phyloP scores from a whole-genome alignment of 2,113 vertebrate genomes.

The Syngnathus typhle region DNA sequence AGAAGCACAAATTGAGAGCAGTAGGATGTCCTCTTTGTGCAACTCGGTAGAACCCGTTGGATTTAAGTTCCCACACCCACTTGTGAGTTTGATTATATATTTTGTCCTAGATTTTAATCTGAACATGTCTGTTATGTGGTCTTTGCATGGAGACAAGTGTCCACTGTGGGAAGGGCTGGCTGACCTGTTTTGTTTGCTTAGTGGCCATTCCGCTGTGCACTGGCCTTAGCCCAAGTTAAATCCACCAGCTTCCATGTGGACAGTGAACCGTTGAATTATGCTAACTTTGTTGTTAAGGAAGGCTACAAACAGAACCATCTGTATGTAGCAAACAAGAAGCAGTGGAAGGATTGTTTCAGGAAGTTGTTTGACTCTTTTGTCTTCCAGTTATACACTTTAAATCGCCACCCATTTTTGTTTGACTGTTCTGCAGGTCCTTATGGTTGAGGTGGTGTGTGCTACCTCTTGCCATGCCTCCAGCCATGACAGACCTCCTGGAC shows the following conservation, averaged over 20 bases:
- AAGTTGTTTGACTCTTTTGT: neutral
- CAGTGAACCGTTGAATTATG: constrained; percentile 12
- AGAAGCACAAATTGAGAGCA: constrained; percentile 1
- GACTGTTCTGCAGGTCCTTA: constrained; percentile 68
- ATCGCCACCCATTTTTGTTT: neutral
- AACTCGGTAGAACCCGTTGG: constrained; percentile 3
- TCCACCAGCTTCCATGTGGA: constrained; percentile 26
- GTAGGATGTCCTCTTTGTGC: constrained; percentile 23
- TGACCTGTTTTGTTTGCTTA: constrained; percentile 66
- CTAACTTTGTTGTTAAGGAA: constrained; percentile 7
- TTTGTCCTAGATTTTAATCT: neutral
- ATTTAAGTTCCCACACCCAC: constrained; percentile 3
- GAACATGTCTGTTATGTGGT: neutral
- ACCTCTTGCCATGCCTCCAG: constrained; percentile 89
- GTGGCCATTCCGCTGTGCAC: constrained; percentile 60
- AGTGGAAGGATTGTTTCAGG: neutral
- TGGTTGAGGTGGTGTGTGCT: constrained; percentile 81
- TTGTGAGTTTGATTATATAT: neutral
- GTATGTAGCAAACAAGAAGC: neutral
- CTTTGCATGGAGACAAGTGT: constrained; percentile 22
- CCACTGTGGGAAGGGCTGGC: constrained; percentile 32
- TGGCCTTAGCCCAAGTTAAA: constrained; percentile 52
- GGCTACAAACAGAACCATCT: neutral
- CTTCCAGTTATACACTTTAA: too few species aligned
- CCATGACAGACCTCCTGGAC: constrained; percentile 94